phyloP scores from a whole-genome alignment of 2,113 vertebrate species.

The Scophthalmus maximus region DNA sequence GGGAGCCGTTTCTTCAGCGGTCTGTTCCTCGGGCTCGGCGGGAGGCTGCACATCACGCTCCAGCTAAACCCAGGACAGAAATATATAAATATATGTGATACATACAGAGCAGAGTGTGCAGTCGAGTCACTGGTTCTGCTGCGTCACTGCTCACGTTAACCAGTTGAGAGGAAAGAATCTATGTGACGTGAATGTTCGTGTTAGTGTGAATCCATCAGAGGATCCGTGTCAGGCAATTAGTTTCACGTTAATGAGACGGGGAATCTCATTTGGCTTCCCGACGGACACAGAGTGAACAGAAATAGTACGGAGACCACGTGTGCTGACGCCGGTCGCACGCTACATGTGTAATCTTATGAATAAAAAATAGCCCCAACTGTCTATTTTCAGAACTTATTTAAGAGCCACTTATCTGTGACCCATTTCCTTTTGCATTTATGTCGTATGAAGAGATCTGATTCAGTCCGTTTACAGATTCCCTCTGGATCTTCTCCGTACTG shows the following conservation, averaged over 20 bases:
- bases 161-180: too few species aligned
- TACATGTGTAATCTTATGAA: neutral
- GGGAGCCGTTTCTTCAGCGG: conserved; percentile 10
- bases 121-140: neutral
- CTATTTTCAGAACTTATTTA: neutral
- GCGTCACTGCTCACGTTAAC: too few species aligned
- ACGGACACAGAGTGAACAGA: conserved; percentile 37
- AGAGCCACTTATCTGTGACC: neutral
- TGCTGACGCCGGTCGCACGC: neutral
- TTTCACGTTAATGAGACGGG: conserved; percentile 50
- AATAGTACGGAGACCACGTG: conserved; percentile 62
- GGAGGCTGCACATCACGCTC: conserved; percentile 13
- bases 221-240: conserved; percentile 57
- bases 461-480: too few species aligned
- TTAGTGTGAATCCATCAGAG: conserved; percentile 29
- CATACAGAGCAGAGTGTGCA: neutral
- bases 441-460: neutral
- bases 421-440: neutral
- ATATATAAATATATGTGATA: conserved; percentile 26
- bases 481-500: neutral
- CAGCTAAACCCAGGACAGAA: conserved; percentile 30
- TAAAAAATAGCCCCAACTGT: neutral
- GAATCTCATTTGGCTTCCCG: conserved; percentile 58
- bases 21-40: conserved; percentile 16
- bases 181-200: neutral